These are phyloP conservation scores for Pelmatolapia mariae DNA, from an alignment of 2,113 vertebrate genomes.

Conservation along the genomic window DNA sequence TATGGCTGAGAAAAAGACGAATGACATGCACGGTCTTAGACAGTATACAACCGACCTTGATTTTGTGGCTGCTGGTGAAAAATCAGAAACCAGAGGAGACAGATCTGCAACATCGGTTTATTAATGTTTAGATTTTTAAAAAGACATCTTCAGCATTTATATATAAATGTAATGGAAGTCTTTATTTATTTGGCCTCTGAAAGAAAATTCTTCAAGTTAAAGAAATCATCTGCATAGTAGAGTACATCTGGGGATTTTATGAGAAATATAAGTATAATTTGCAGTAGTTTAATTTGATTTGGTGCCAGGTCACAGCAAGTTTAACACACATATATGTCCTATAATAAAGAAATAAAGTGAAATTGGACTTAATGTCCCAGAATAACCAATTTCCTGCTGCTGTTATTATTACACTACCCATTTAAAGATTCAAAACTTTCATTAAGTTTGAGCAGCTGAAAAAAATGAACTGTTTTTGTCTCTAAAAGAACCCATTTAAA, in stretches of 20 bases:
- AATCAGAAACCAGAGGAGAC: neutral
- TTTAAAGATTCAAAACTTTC: neutral
- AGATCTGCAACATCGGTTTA: neutral
- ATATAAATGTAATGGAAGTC: neutral
- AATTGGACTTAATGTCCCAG: neutral
- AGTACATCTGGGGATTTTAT: neutral
- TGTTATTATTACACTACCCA: neutral
- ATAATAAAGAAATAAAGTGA: neutral
- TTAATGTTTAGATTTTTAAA: neutral
- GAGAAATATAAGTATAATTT: neutral
- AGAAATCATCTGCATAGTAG: neutral
- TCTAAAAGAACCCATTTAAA: neutral
- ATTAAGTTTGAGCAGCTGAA: neutral
- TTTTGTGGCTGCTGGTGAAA: neutral
- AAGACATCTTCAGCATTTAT: neutral
- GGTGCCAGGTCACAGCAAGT: neutral
- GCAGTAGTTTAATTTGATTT: neutral
- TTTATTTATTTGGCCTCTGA: neutral
- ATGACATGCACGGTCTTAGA: neutral
- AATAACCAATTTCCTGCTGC: slow-evolving; percentile 17
- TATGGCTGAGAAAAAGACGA: neutral
- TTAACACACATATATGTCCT: neutral
- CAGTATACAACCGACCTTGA: fast-evolving
- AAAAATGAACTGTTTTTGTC: neutral
- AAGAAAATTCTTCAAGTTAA: neutral